phyloP scores from a whole-genome alignment of 2,888 invertebrate genomes.

The Brachylomia viminalis region DNA sequence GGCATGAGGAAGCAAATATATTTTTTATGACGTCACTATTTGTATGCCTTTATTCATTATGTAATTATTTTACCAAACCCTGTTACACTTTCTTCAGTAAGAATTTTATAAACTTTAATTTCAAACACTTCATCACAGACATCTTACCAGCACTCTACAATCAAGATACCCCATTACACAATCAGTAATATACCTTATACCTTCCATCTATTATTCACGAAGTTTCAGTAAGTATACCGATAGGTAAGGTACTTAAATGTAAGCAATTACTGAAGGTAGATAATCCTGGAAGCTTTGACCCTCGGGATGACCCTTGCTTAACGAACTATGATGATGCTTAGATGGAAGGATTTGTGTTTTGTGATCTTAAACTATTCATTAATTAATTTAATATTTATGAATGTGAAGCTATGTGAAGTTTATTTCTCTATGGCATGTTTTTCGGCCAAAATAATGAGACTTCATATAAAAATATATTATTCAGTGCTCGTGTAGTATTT shows the following conservation, averaged over 20 bases:
- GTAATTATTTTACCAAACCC: not conserved
- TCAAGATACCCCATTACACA: constrained; percentile 49
- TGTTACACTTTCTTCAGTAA: not conserved
- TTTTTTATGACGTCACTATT: no score
- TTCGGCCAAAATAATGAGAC: no score
- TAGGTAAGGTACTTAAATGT: constrained; percentile 68
- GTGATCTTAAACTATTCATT: constrained; percentile 47
- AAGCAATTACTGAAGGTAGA: constrained; percentile 79
- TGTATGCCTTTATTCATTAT: no score
- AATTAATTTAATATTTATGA: constrained; percentile 31
- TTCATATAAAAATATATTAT: no score
- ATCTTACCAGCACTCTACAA: constrained; percentile 3
- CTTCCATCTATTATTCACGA: constrained; percentile 59
- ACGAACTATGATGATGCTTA: constrained; percentile 78
- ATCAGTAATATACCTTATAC: constrained; percentile 57
- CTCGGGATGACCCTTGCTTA: constrained; percentile 85
- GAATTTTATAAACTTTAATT: constrained; percentile 4
- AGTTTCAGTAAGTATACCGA: constrained; percentile 60
- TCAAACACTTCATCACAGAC: constrained; percentile 6
- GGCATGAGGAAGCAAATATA: no score
- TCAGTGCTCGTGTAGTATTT: no score
- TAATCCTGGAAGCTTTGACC: constrained; percentile 74
- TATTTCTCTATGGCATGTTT: not conserved
- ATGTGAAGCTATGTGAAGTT: not conserved
- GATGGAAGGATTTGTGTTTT: constrained; percentile 63